A percentile compares a stretch with the other conserved stretches of the same genome.
Conservation (phyloP, 2,797 vertebrate genomes). For the Potorous gilbertii region DNA sequence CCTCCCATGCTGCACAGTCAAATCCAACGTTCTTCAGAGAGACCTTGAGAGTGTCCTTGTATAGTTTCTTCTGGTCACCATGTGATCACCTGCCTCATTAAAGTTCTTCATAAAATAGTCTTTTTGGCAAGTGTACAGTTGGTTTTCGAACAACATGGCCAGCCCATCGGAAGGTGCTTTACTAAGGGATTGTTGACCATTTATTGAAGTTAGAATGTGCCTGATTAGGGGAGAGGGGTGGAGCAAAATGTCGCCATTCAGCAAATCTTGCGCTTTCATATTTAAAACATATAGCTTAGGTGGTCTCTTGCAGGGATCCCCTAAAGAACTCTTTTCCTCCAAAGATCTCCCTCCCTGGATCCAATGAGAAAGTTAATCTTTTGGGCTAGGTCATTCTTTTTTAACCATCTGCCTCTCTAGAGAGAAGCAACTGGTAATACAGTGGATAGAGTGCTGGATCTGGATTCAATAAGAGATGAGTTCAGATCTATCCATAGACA, state of each 20-base stretch:
- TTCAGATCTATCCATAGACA: background rate
- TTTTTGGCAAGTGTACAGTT: no score
- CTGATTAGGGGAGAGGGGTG: background rate
- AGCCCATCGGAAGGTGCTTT: no score
- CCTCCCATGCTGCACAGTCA: no score
- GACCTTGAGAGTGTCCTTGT: no score
- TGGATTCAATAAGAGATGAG: background rate
- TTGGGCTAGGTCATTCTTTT: background rate
- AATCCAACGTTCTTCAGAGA: no score
- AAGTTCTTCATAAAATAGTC: no score
- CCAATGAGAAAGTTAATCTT: background rate
- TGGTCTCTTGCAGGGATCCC: background rate
- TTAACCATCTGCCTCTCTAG: background rate
- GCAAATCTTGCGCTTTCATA: background rate
- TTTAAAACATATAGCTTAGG: background rate
- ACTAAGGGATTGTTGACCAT: background rate
- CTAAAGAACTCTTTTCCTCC: background rate
- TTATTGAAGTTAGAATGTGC: background rate
- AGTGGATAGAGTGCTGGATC: background rate
- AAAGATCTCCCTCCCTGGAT: background rate
- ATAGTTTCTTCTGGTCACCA: no score
- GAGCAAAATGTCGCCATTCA: background rate
- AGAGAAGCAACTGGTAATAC: background rate
- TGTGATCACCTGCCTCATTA: no score
- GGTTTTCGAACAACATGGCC: no score